Percentiles rank a stretch among this genome's conserved stretches.
Conservation (phyloP, 2,797 vertebrate genomes). For the Myripristis jacobus region DNA sequence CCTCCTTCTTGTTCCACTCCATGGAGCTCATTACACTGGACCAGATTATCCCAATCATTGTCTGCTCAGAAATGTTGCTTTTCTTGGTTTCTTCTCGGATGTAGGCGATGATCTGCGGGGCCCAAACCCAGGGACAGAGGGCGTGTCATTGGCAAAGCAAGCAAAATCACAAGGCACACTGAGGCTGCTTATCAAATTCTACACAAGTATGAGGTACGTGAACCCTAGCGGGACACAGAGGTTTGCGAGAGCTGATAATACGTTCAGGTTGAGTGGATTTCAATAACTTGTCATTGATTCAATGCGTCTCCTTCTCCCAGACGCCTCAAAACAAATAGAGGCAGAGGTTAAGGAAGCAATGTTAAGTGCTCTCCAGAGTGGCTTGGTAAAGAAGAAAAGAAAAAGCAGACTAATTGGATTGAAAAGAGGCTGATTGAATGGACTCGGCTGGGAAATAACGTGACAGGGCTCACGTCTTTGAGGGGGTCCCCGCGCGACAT, state of each 20-base stretch:
- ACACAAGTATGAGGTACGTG: conserved; percentile 6
- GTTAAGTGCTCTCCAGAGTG: conserved; percentile 12
- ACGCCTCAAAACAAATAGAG: conserved; percentile 39
- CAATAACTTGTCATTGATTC: conserved; percentile 43
- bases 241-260: conserved; percentile 34
- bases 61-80: conserved; percentile 92
- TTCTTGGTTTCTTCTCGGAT: conserved; percentile 94
- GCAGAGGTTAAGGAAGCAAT: conserved; percentile 39
- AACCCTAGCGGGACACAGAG: conserved; percentile 19
- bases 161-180: conserved; percentile 1
- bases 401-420: background rate
- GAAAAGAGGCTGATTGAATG: background rate
- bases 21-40: conserved; percentile 93
- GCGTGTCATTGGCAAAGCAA: conserved; percentile 24
- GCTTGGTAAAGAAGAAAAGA: background rate
- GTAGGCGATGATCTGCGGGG: conserved; percentile 88
- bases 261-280: conserved; percentile 49
- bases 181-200: conserved; percentile 37
- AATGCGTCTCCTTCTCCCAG: conserved; percentile 25
- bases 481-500: conserved; percentile 91
- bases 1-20: conserved; percentile 98
- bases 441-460: background rate
- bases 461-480: conserved; percentile 86
- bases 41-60: conserved; percentile 92
- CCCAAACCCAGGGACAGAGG: conserved; percentile 16